Base-by-base conservation (phyloP, 2,113 vertebrate genomes). In the Chionis minor region DNA sequence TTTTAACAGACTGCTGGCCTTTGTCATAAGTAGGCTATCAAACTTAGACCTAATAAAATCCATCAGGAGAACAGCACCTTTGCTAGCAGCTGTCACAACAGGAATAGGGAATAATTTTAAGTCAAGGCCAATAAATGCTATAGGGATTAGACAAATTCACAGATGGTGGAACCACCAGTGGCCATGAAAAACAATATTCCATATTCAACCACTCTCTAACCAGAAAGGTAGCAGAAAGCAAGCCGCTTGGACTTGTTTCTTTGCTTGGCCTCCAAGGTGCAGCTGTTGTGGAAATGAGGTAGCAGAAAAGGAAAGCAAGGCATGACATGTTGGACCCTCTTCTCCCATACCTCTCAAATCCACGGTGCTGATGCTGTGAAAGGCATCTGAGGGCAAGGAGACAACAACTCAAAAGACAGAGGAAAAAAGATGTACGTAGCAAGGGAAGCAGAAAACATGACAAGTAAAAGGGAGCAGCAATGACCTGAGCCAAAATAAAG, bases 11-110 rank as follows among this genome's bases (percentile, higher is more conserved):
- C 52, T 75, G 56, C 16, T 16, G 9, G 65, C 65, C 91, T 92
- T 81, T 83, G 56, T 69, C 66, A 6, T 52, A 40, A 93, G 61
- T 23, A 35, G 79, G 56, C 33, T 79, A 86, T 84, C 77, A 81
- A 55, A 88, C 67, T 63, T 27, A 58, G 33, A 74, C 77, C 61
- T 22, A 81, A 70, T 44, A 69, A 89, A 96, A 88, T 79, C 66
- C 77, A 81, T 86, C 80, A 88, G 67, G 51, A 93, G 82, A 92
- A 55, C 27, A 93, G 23, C 67, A 90, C 75, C 63, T 88, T 88
- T 94, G 79, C 55, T 81, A 94, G 80, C n/a, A 83, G 55, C 63
- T 55, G 22, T 59, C 93, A 35, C 16, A 89, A 78, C 75, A 23
- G 44, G 23, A 84, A 88, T 10, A 73, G 24, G 80, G 61, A 94